Evolutionary conservation across 2,797 vertebrate species (phyloP).

Genomic region (Danionella dracula): DNA sequence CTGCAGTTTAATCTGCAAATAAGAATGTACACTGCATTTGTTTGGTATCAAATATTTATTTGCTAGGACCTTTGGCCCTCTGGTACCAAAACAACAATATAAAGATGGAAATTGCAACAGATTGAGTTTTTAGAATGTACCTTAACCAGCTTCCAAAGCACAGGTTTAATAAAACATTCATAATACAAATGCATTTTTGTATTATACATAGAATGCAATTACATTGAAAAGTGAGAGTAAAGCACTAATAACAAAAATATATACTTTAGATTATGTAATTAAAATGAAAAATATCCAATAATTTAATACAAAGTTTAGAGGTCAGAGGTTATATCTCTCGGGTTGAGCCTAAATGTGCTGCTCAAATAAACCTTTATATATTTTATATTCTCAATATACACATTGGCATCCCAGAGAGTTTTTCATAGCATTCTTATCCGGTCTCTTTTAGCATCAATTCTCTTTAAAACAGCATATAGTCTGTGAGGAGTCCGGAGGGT

Average conservation of each 20-base stretch:
- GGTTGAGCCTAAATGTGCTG: background rate
- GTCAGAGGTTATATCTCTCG: background rate
- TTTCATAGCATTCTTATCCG: background rate
- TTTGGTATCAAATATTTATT: slow-evolving; percentile 35
- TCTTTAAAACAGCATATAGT: background rate
- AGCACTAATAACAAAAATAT: slow-evolving; percentile 1
- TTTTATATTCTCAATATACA: background rate
- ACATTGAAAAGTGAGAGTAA: background rate
- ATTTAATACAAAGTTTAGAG: background rate
- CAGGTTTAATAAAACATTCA: background rate
- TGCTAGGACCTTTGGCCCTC: background rate
- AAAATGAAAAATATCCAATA: background rate
- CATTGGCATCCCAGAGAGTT: background rate
- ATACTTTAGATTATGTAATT: background rate
- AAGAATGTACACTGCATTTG: background rate
- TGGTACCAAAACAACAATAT: slow-evolving; percentile 40
- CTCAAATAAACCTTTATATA: background rate
- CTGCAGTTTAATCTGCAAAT: too few relatives aligned
- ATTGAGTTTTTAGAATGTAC: background rate
- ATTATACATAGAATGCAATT: background rate
- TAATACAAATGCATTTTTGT: background rate
- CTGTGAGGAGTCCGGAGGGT: slow-evolving; percentile 58
- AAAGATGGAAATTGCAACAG: slow-evolving; percentile 1
- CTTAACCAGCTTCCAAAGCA: slow-evolving; percentile 20
- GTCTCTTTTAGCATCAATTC: background rate